Evolutionary conservation across 2,888 invertebrate genomes (phyloP).

Genomic region (Thereva unica): DNA sequence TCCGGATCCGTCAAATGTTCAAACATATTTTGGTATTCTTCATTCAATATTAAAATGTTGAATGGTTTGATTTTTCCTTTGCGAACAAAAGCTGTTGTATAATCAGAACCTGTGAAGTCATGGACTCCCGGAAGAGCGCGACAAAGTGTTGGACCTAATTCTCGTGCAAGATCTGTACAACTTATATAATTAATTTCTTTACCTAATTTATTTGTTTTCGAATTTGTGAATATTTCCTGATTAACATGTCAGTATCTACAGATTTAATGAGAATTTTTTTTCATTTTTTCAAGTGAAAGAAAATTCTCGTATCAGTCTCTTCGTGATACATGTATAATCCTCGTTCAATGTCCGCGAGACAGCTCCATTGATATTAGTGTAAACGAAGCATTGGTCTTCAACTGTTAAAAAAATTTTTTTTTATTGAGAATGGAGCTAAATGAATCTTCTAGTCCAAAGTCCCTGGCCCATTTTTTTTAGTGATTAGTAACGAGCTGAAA

Average conservation of each 20-base stretch:
- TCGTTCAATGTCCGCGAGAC: background rate
- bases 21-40: background rate
- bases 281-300: slow-evolving; percentile 3
- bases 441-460: background rate
- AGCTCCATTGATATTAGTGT: background rate
- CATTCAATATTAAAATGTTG: background rate
- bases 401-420: slow-evolving; percentile 3
- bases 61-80: slow-evolving; percentile 13
- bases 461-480: too few species aligned
- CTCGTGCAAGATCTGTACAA: slow-evolving; percentile 7
- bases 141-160: background rate
- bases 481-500: too few species aligned
- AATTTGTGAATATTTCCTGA: slow-evolving; percentile 21
- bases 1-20: background rate
- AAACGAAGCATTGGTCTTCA: background rate
- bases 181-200: slow-evolving; percentile 5
- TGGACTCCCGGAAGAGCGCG: background rate
- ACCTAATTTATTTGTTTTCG: background rate
- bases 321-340: background rate
- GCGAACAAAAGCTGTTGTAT: slow-evolving; percentile 5
- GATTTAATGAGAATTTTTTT: background rate
- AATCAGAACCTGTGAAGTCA: background rate
- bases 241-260: slow-evolving; percentile 2
- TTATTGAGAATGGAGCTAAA: background rate
- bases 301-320: slow-evolving; percentile 10